Evolutionary conservation across 2,888 invertebrate species (phyloP), one percentile per base, ranked within the genome.

Genomic region (Capitulum mitella): DNA sequence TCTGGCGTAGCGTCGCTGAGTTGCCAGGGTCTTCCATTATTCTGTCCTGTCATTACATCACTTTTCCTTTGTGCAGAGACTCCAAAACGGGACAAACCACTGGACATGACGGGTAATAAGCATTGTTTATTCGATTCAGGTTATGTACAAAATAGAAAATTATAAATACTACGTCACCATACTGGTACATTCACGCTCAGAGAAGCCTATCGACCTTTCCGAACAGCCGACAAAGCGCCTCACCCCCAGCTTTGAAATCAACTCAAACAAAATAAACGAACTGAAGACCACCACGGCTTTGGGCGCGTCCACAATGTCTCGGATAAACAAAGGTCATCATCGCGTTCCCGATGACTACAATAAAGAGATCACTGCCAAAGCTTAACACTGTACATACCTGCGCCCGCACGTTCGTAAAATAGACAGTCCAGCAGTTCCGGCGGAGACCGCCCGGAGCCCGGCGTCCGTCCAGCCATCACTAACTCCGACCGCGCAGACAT

Each of bases 121-220:
- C 61, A 61, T 32, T 14, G 5, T 70, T 70, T 70, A 70, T 70
- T 70, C 37, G 61, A 61, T 61, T 32, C 70, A 70, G 34, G 16
- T 37, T 70, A 70, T 70, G 70, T 70, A 70, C 70, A 70, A 70
- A 70, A 70, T 70, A 70, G 34, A 70, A 61, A 70, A 70, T 70
- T 70, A 70, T 70, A 70, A 70, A 70, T 70, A 37, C 70, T 70
- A 37, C 70, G 26, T 61, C 61, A 32, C 16, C 61, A 10, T 32
- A 3, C n/a, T 10, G n/a, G 54, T n/a, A 54, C 54, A 43, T 54
- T 6, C 54, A 54, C 54, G n/a, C 22, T 6, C 16, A 32, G 32
- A n/a, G 14, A 61, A 61, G 32, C 61, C 61, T 16, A 5, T 29
- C 61, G 61, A 16, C 32, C 14, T 32, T n/a, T 16, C 32, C 16